Conservation (phyloP, 2,113 vertebrate species). For the Butorides virescens region DNA sequence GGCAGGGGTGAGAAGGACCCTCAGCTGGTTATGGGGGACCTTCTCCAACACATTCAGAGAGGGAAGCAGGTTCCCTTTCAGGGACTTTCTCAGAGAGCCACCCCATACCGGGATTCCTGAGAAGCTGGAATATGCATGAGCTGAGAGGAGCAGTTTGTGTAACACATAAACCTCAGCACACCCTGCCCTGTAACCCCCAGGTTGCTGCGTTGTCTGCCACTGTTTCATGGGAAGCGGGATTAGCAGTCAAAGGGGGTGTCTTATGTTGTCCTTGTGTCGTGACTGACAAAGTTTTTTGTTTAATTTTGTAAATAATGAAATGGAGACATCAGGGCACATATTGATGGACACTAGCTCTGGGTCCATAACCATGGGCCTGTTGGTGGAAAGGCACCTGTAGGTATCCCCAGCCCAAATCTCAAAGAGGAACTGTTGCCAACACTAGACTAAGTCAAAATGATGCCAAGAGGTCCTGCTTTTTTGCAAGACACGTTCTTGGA, state of each 20-base stretch:
- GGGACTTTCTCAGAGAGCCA: background rate
- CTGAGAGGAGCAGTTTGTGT: background rate
- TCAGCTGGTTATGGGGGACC: background rate
- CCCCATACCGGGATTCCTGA: background rate
- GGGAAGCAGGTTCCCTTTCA: background rate
- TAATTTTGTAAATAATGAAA: background rate
- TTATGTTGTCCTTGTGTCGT: background rate
- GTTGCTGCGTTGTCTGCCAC: background rate
- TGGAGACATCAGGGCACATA: accelerated
- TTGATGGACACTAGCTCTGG: background rate
- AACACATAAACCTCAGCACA: background rate
- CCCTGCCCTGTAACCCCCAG: background rate
- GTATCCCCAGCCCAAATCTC: background rate
- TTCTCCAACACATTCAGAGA: background rate
- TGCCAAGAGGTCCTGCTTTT: background rate
- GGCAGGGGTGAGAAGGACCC: background rate
- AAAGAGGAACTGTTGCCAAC: background rate
- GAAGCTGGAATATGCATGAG: background rate
- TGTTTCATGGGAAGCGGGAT: background rate
- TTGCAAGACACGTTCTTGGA: background rate
- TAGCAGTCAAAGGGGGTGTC: background rate
- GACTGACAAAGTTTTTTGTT: background rate
- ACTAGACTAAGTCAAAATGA: background rate
- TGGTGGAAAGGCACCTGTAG: background rate
- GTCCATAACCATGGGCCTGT: background rate